These are phyloP conservation scores for Chymomyza caudatula DNA, from an alignment of 2,888 invertebrate species.

Conservation along the genomic window DNA sequence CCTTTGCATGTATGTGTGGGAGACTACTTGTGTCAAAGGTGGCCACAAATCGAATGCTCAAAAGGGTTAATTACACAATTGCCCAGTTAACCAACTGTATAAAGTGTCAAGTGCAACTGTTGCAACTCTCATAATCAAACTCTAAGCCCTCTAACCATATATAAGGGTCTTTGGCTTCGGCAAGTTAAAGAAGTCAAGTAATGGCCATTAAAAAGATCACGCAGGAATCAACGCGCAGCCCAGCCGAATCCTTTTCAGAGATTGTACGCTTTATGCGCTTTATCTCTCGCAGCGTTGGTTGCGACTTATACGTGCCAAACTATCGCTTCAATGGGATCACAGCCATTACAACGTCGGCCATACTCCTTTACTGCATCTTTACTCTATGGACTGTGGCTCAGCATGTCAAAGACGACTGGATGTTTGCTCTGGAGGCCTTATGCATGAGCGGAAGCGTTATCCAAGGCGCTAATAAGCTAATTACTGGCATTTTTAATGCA, in stretches of 20 bases:
- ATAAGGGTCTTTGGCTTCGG: too few species aligned
- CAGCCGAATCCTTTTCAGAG: background rate
- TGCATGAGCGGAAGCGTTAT: constrained; percentile 47
- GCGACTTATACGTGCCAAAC: constrained; percentile 34
- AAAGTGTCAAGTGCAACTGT: background rate
- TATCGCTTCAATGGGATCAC: constrained; percentile 38
- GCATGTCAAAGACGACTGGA: constrained; percentile 36
- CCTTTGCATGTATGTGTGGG: background rate
- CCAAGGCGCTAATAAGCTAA: constrained; percentile 46
- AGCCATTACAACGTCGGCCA: background rate
- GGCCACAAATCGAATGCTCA: constrained; percentile 6
- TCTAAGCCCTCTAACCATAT: background rate
- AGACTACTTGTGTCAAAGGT: constrained; percentile 21
- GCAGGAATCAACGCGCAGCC: too few species aligned
- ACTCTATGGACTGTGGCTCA: constrained; percentile 31
- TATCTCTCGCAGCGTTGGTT: constrained; percentile 31
- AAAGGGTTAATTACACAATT: constrained; percentile 41
- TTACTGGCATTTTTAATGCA: constrained; percentile 19
- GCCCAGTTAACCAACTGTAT: constrained; percentile 14
- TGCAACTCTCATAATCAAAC: background rate
- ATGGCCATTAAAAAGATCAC: too few species aligned
- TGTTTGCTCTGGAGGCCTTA: constrained; percentile 36
- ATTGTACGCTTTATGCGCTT: constrained; percentile 36
- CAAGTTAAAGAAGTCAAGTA: too few species aligned
- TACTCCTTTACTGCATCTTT: constrained; percentile 30